Percentiles rank a stretch among this genome's conserved stretches.
Conservation (phyloP, 2,113 vertebrate species). For the Pithys albifrons region DNA sequence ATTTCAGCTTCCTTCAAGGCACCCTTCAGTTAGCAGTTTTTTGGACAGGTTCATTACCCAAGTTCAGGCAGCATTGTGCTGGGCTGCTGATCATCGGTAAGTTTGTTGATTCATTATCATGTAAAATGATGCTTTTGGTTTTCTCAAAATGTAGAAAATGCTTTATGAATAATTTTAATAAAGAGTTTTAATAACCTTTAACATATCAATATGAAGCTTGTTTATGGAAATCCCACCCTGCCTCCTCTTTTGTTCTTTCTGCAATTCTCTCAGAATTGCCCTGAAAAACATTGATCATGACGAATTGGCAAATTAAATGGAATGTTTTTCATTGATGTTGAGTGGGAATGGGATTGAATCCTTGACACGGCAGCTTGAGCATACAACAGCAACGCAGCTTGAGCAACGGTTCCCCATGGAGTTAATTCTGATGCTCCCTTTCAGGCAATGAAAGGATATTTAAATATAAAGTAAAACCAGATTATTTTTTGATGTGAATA, state of each 20-base stretch:
- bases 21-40: slow-evolving; percentile 79
- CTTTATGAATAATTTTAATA: background rate
- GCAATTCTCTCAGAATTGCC: background rate
- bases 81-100: slow-evolving; percentile 59
- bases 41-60: slow-evolving; percentile 76
- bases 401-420: background rate
- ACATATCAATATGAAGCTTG: background rate
- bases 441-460: background rate
- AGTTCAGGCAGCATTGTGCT: slow-evolving; percentile 71
- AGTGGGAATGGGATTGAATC: background rate
- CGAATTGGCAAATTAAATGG: background rate
- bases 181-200: background rate
- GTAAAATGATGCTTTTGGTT: background rate
- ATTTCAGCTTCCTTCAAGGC: slow-evolving; percentile 84
- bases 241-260: background rate
- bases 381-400: background rate
- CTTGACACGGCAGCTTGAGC: background rate
- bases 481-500: background rate
- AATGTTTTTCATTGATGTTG: background rate
- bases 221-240: background rate
- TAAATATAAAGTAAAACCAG: slow-evolving; percentile 17
- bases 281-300: background rate
- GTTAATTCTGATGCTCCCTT: slow-evolving; percentile 33
- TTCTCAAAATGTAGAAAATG: background rate
- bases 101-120: background rate